Evolutionary conservation across 2,113 vertebrate genomes (phyloP), one percentile per base, ranked within the genome.

Genomic region (Acanthochromis polyacanthus): DNA sequence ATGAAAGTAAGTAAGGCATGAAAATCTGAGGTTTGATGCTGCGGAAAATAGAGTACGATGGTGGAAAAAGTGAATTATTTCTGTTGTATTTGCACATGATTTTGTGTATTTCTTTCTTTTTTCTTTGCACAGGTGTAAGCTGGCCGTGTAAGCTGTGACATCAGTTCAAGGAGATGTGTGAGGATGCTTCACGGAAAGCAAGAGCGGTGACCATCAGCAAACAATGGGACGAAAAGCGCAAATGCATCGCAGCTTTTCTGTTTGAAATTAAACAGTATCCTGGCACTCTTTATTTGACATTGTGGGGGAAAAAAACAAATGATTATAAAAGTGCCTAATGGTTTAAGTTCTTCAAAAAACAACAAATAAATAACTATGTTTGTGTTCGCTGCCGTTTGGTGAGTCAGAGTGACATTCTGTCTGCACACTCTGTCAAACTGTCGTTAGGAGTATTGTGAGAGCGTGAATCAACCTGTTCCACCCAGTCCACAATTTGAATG

Each of bases 171-270:
- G 30, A 71, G 46, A 62, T 59, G 48, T 72, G 78, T 78, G 72
- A 81, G 40, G 52, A 16, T 61, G 43, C 16, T 58, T 82, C 50
- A 25, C n/a, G 32, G 17, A 52, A 50, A 60, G 53, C 8, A 75
- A 64, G 58, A n/a, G 20, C 32, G 19, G 45, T 58, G 28, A 52
- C 69, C 63, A 65, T 72, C 75, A 82, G 73, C 74, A 81, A 14
- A 45, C 66, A 69, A 15, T 22, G 38, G 38, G 14, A 75, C 72
- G 43, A 70, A 51, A 82, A 51, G 75, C 80, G 68, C 71, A 76
- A 80, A 80, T 68, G 46, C 40, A 56, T 55, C 56, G 57, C 61
- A 53, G 59, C 43, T 46, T 58, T 65, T 64, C 20, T 5, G 64
- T 59, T 72, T 65, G 30, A 72, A 48, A 64, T 51, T 46, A 59